Base-by-base conservation (phyloP, 2,113 vertebrate species). In the Oreochromis tanganicae region DNA sequence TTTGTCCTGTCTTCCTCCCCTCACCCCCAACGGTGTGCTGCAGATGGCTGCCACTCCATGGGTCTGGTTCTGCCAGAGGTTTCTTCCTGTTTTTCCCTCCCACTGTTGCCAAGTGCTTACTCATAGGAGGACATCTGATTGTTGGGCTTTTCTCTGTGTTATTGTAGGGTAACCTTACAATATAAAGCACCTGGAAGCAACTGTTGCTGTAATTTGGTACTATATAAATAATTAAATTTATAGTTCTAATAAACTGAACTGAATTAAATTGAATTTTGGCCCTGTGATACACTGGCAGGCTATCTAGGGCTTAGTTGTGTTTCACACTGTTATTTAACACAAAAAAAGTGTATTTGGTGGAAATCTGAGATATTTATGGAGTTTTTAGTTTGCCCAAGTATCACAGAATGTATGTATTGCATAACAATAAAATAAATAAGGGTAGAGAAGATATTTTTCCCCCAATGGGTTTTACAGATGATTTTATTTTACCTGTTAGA, bases 301-400 rank as follows among this genome's bases (percentile, higher is more conserved):
- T 56, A n/a, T 4, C 43, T 34, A 55, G 24, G 2, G 13, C 7
- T 3, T 19, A 5, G 13, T 17, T 0, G 6, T 21, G n/a, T 7
- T 29, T 16, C 52, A 13, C 17, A 43, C 34, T 21, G 29, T 52
- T 56, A 21, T 8, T 36, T 4, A 56, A 38, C 6, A 9, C 16
- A 16, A 85, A 55, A 55, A 34, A 55, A 46, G 21, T 38, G 4
- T 17, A 41, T 41, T 61, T 19, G 7, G 56, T n/a, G 19, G 13
- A 63, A 61, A 82, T 82, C 0, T 0, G 13, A 38, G 5, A 16
- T 56, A 82, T 50, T 80, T 50, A 12, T 54, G 24, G 19, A 61
- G 12, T n/a, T 9, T 61, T 34, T 3, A 3, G 6, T 32, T n/a
- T 46, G 54, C 8, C 10, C 14, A 6, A 5, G 19, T 2, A 63